Conservation (phyloP, 1,140 invertebrate species). For the Heliconius hermathena region DNA sequence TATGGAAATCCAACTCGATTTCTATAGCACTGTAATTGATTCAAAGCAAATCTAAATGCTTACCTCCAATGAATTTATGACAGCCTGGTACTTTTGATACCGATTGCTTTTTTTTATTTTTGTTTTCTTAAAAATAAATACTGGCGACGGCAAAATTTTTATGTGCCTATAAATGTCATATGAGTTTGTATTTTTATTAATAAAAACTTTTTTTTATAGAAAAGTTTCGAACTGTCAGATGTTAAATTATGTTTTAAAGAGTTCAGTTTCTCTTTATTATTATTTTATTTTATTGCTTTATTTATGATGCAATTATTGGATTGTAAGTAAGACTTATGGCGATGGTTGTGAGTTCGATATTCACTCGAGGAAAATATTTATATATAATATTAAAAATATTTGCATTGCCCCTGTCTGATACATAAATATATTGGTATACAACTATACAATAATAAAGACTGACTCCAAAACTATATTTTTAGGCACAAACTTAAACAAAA, state of each 20-base stretch:
- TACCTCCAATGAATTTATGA: neutral
- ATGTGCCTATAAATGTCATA: constrained; percentile 6
- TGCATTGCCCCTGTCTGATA: no score
- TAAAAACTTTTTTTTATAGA: neutral
- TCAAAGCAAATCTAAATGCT: neutral
- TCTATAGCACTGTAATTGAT: constrained; percentile 8
- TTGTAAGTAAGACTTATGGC: no score
- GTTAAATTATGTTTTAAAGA: neutral
- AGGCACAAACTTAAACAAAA: no score
- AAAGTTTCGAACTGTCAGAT: neutral
- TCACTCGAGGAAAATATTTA: neutral
- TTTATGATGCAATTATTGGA: neutral
- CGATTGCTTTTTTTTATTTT: neutral
- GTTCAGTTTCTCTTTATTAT: constrained; percentile 1
- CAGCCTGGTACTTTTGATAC: constrained; percentile 7
- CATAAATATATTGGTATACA: no score
- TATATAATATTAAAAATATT: no score
- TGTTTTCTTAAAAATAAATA: neutral
- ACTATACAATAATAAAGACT: no score
- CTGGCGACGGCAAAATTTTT: neutral
- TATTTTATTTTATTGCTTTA: neutral
- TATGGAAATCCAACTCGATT: neutral
- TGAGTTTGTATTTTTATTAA: neutral
- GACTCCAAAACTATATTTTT: no score
- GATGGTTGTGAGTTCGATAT: neutral